These are phyloP conservation scores for Pharmacophagus antenor DNA, from an alignment of 2,888 invertebrate genomes.

Conservation along the genomic window DNA sequence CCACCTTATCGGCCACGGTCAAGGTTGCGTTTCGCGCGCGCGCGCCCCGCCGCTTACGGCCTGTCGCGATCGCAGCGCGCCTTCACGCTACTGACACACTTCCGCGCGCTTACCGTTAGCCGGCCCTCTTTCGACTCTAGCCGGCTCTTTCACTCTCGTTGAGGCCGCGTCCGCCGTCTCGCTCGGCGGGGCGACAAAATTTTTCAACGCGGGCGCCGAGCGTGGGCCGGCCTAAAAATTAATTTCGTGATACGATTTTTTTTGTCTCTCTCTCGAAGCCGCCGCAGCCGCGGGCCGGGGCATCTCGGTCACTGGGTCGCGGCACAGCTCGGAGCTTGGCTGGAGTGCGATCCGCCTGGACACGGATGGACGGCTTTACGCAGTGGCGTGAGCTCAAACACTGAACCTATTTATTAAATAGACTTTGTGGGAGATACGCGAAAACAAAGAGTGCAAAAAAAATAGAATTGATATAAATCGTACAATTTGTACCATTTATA, in stretches of 20 bases:
- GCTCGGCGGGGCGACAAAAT: constrained; percentile 72
- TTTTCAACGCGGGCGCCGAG: constrained; percentile 74
- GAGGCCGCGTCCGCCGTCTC: constrained; percentile 55
- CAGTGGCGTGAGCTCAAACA: not conserved
- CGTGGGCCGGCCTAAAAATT: constrained; percentile 77
- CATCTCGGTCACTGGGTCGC: constrained; percentile 61
- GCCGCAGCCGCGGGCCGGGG: constrained; percentile 43
- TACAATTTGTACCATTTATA: too few species aligned
- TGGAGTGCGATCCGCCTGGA: not conserved
- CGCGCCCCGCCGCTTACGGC: constrained; percentile 53
- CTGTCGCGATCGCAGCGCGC: constrained; percentile 47
- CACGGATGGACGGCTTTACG: not conserved
- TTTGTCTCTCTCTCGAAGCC: constrained; percentile 52
- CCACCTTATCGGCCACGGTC: constrained; percentile 51
- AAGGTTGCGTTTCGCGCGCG: constrained; percentile 63
- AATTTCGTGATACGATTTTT: constrained; percentile 74
- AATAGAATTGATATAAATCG: too few species aligned
- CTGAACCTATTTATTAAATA: not conserved
- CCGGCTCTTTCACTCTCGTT: constrained; percentile 77
- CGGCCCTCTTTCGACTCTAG: constrained; percentile 68
- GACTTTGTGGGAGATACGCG: not conserved
- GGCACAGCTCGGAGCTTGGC: too few species aligned
- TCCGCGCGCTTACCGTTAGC: constrained; percentile 77
- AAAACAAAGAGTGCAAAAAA: too few species aligned
- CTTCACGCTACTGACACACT: constrained; percentile 81